These are phyloP conservation scores for Eudyptes chrysolophus DNA, from an alignment of 2,113 vertebrate genomes.

Conservation along the genomic window DNA sequence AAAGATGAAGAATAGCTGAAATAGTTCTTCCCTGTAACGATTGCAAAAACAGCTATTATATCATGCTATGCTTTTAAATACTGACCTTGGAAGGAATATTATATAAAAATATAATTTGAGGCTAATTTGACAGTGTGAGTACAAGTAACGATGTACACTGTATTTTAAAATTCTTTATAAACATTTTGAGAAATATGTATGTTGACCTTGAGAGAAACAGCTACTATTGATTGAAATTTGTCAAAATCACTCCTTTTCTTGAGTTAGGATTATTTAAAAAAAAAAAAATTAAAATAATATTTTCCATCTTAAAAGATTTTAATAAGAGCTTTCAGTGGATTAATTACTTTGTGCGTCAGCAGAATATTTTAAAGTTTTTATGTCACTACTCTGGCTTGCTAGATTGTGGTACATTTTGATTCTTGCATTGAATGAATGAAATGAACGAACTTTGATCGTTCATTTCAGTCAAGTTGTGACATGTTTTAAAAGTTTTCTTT, in stretches of 20 bases:
- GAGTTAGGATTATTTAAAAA: neutral
- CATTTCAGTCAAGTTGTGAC: neutral
- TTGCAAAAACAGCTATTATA: neutral
- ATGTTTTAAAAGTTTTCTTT: neutral
- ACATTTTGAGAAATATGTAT: neutral
- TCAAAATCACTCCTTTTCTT: neutral
- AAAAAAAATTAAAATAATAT: neutral
- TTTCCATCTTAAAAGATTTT: neutral
- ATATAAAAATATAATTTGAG: neutral
- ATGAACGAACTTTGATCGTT: neutral
- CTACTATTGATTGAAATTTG: neutral
- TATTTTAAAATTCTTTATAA: neutral
- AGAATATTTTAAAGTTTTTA: neutral
- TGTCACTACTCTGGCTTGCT: neutral
- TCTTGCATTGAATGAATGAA: neutral
- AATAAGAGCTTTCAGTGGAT: neutral
- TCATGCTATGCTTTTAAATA: neutral
- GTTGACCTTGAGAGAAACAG: neutral
- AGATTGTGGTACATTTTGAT: neutral
- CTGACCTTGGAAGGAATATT: neutral
- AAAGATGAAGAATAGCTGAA: neutral
- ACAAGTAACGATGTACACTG: neutral
- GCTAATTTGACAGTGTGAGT: neutral
- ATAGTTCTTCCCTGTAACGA: neutral
- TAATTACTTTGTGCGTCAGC: neutral